Evolutionary conservation across 2,113 vertebrate genomes (phyloP), one percentile per base, ranked within the genome.

Genomic region (Axis porcinus): DNA sequence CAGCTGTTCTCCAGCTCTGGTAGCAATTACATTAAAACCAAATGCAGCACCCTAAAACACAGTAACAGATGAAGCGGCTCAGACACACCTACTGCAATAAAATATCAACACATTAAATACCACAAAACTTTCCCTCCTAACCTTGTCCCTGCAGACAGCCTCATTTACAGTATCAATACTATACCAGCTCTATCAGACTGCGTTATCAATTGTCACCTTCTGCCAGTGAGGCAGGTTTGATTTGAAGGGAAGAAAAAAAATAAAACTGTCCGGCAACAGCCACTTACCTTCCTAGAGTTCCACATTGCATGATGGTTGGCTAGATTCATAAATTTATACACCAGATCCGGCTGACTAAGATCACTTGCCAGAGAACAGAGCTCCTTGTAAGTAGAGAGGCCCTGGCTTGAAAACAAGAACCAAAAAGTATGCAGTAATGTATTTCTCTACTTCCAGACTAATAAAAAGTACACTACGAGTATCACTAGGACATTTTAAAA

Each of bases 241-340:
- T 76, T 54, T 54, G 25, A n/a, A 93, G n/a, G 27, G 60, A 86
- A 86, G 15, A 19, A 47, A 92, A 94, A 60, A 23, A 13, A 40
- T 13, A 25, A 67, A 67, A 60, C 16, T 76, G 9, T 47, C 57
- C n/a, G 40, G 16, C 43, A 23, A 96, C 9, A 95, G 36, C 33
- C 52, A 92, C 95, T 98, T 99, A 99, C 99, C 99, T 99, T 99
- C 97, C 99, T 99, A 19, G 99, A 99, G 98, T 99, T 99, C 99
- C 99, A 99, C 99, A 99, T 99, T 91, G 99, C 99, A 57, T 99
- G 99, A 98, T 99, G 99, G 98, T 99, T 99, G 94, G 99, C 99
- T 96, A 99, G 98, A 98, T 99, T 99, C 99, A 99, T 99, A 98
- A 99, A 99, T 98, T 99, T 99, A 98, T 99, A 99, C 57, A 99